phyloP scores from a whole-genome alignment of 2,888 invertebrate species.

The Aricia artaxerxes region DNA sequence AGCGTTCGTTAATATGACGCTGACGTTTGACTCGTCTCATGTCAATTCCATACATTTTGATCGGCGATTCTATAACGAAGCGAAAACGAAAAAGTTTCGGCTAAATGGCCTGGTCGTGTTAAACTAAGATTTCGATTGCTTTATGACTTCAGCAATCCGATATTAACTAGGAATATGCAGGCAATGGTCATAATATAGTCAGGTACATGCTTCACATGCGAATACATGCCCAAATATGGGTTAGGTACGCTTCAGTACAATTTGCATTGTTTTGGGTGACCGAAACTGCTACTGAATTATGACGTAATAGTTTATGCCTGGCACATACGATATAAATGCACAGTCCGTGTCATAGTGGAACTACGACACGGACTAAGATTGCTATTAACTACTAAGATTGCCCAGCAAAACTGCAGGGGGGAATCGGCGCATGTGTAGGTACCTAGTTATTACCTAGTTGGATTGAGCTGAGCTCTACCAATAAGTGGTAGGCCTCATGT shows the following conservation, averaged over 20 bases:
- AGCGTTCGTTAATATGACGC: too few species aligned
- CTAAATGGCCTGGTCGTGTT: not conserved
- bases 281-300: not conserved
- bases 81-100: too few species aligned
- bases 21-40: too few species aligned
- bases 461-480: too few species aligned
- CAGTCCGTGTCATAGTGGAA: not conserved
- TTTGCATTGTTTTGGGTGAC: not conserved
- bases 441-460: too few species aligned
- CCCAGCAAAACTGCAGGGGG: not conserved
- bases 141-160: not conserved
- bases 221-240: not conserved
- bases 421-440: too few species aligned
- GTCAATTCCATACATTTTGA: too few species aligned
- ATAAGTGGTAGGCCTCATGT: too few species aligned
- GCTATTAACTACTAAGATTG: too few species aligned
- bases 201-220: not conserved
- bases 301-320: not conserved
- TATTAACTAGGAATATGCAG: not conserved
- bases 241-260: not conserved
- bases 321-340: not conserved
- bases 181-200: not conserved
- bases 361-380: too few species aligned
- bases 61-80: too few species aligned
- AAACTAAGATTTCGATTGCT: not conserved